Evolutionary conservation across 2,797 vertebrate genomes (phyloP), one percentile per base, ranked within the genome.

Genomic region (Agapornis canus): DNA sequence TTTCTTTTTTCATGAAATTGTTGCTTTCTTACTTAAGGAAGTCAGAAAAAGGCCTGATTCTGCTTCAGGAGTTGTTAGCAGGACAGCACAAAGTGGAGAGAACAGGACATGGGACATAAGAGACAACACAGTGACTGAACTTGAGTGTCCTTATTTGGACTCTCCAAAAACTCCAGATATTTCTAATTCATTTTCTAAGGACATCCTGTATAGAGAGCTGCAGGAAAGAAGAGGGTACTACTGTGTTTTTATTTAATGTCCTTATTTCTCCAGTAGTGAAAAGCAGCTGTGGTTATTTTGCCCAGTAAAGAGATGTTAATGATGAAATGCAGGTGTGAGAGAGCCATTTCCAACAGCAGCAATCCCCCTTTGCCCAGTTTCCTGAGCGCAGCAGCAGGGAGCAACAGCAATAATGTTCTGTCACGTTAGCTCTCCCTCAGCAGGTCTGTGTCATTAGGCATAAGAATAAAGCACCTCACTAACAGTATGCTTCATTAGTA

Each of bases 291-390:
- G 5, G 37, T 77, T 27, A 39, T 71, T 86, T 52, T 81, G 57
- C 21, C 35, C 42, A 9, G 29, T 27, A 20, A 52, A 80, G 37
- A 73, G 23, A 19, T 14, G 9, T 0, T 26, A 27, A 37, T 1
- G 0, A 23, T 66, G 76, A 60, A 89, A 52, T 0, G 0, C 26
- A 39, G 51, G 29, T 10, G 13, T 42, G 37, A 54, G 29, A 21
- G 42, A 16, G 32, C 1, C 1, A 13, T 64, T 89, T 77, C 60
- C 52, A 68, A 4, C 14, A 81, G 73, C 73, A 92, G 61, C 64
- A 6, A 2, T 61, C 40, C 0, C 0, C 8, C 31, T 18, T 29
- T 70, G 63, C 11, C 20, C 19, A 4, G 11, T 25, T 64, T 9
- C 66, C 39, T 0, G 12, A 14, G 22, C 6, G 1, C 2, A 13